Base-by-base conservation (phyloP, 2,113 vertebrate species). In the Glareola pratincola region DNA sequence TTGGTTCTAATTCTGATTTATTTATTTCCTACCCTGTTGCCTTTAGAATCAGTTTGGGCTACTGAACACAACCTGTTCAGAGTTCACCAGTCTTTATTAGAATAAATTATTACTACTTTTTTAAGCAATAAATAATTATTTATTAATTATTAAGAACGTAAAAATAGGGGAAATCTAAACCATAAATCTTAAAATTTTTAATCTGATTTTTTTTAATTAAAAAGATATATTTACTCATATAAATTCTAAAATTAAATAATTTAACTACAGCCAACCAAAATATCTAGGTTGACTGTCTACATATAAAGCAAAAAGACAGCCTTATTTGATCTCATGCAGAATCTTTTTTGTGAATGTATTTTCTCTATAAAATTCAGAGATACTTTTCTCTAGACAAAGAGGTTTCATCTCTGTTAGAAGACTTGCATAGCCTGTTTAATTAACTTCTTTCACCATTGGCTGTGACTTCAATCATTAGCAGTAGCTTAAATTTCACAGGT, bases 401-500 rank as follows among this genome's bases (percentile, higher is more conserved):
- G 12, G 14, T 71, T 90, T 78, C 37, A 53, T 47, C 32, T 92
- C 47, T 73, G 47, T 91, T 96, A 80, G 93, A 85, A 48, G 36
- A 54, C 43, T 39, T 64, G n/a, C 36, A 48, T 5, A 53, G 57
- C 69, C 62, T 90, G 66, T 82, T 94, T 82, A 75, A 92, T 94
- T 92, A 57, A 79, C 63, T 88, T 74, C 21, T 92, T 85, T 94
- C 66, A 85, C 69, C 45, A 66, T 18, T 73, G 77, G n/a, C 74
- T 12, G 20, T 22, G 45, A 59, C 62, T 94, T 95, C 84, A 94
- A 79, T 91, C 50, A 76, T 91, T 82, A 90, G 14, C 43, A 85
- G 74, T 29, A 78, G 11, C 36, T 90, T 68, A 32, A 72, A 78
- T 91, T 91, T 94, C 90, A 82, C 92, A 95, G 92, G 91, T 95